Evolutionary conservation across 2,888 invertebrate genomes (phyloP), one percentile per base, ranked within the genome.

Genomic region (Andrena dorsata): DNA sequence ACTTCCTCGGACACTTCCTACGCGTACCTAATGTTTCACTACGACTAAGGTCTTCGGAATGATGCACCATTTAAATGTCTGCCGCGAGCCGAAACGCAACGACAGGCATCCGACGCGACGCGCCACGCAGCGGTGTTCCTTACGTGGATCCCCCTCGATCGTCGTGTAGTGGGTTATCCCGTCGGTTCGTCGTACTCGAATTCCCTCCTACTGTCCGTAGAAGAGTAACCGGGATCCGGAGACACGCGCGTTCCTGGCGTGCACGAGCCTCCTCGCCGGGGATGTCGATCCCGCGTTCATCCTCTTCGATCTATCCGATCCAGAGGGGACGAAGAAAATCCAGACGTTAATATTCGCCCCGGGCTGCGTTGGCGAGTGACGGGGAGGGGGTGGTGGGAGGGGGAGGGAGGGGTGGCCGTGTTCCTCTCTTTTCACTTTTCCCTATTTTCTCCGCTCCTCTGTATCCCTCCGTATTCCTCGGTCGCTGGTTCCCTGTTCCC

Each of bases 41-140:
- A 92, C 92, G 89, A 80, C 86, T 92, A 90, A 90, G 88, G 79
- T 87, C 88, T 83, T 74, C 84, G 83, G 83, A 84, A 80, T 86
- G 85, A 88, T 92, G 92, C 92, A 92, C 91, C 92, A 92, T 92
- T 92, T 92, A 92, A 92, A 91, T 88, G 89, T 90, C 87, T 90
- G 82, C 78, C 74, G 74, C 75, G 66, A 26, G 78, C 74, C 74
- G 56, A 75, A 63, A 69, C 75, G 69, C 66, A 35, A 76, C 83
- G 64, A 79, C 58, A 72, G 82, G 68, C 87, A 80, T 84, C 70
- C 73, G 80, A 60, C 65, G 73, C 79, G 78, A 66, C 79, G 63
- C 26, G 23, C 8, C 53, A 6, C 41, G 20, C 74, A 26, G 61
- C 64, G 28, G 32, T n/a, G 0, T 71, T 30, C 53, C 66, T 70